A percentile compares a stretch with the other conserved stretches of the same genome.
These are phyloP conservation scores for Pangasianodon gigas DNA, from an alignment of 2,113 vertebrate genomes.

Conservation along the genomic window DNA sequence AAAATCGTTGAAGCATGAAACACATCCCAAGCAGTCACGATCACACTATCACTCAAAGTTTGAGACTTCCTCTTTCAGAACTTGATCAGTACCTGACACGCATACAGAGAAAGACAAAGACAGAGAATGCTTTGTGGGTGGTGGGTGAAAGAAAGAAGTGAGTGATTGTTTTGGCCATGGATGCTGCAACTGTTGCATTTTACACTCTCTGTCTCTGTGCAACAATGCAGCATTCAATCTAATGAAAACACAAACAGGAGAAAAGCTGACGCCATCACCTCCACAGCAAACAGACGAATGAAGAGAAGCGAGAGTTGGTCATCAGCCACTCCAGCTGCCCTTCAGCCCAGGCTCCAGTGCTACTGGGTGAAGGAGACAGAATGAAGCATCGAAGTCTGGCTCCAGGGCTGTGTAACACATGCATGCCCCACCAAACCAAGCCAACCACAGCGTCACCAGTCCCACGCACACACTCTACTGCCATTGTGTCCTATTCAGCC, in stretches of 20 bases:
- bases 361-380: conserved; percentile 34
- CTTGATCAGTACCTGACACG: conserved; percentile 12
- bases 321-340: not conserved
- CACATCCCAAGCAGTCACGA: not conserved
- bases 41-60: not conserved
- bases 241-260: conserved; percentile 28
- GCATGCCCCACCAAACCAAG: conserved; percentile 9
- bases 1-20: not conserved
- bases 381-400: conserved; percentile 12
- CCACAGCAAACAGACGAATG: not conserved
- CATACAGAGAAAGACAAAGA: conserved; percentile 2
- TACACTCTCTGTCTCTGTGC: not conserved
- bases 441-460: not conserved
- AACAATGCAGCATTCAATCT: conserved; percentile 12
- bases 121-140: conserved; percentile 18
- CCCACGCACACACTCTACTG: not conserved
- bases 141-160: not conserved
- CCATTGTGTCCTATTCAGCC: conserved; percentile 21
- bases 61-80: conserved; percentile 15
- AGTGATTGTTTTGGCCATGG: not conserved
- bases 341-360: conserved; percentile 12
- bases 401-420: conserved; percentile 26
- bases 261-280: conserved; percentile 24
- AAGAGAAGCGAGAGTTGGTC: not conserved
- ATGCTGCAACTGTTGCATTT: conserved; percentile 28